Evolutionary conservation across 2,888 invertebrate species (phyloP).

Genomic region (Coelinius sp.): DNA sequence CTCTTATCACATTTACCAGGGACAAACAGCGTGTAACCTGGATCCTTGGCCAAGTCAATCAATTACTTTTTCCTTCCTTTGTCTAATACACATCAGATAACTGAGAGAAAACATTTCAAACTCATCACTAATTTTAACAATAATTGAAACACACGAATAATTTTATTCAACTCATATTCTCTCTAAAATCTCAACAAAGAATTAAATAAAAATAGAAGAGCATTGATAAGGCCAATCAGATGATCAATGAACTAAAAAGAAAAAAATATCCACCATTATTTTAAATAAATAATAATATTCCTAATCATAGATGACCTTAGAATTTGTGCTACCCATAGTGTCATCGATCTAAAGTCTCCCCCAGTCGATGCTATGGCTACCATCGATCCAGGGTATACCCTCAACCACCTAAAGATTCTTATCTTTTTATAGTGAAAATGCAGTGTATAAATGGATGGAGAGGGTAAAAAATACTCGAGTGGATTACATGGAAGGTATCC

Average conservation of each 20-base stretch:
- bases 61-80: background rate
- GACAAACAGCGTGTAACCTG: slow-evolving; percentile 40
- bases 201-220: too few relatives aligned
- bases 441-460: slow-evolving; percentile 30
- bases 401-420: background rate
- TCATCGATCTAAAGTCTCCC: background rate
- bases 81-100: slow-evolving; percentile 15
- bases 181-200: background rate
- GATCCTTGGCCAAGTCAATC: slow-evolving; percentile 34
- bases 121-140: background rate
- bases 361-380: slow-evolving; percentile 22
- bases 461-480: background rate
- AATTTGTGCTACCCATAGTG: slow-evolving; percentile 20
- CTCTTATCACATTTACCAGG: slow-evolving; percentile 30
- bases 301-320: slow-evolving; percentile 38
- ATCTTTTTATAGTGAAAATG: slow-evolving; percentile 14
- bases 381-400: slow-evolving; percentile 12
- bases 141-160: background rate
- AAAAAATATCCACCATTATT: slow-evolving; percentile 37
- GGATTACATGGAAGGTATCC: slow-evolving; percentile 32
- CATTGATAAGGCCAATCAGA: background rate
- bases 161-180: too few relatives aligned
- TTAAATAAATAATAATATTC: background rate
- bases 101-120: too few relatives aligned
- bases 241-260: slow-evolving; percentile 38